Base-by-base conservation (phyloP, 2,888 invertebrate genomes). In the Trachelus iudaicus region DNA sequence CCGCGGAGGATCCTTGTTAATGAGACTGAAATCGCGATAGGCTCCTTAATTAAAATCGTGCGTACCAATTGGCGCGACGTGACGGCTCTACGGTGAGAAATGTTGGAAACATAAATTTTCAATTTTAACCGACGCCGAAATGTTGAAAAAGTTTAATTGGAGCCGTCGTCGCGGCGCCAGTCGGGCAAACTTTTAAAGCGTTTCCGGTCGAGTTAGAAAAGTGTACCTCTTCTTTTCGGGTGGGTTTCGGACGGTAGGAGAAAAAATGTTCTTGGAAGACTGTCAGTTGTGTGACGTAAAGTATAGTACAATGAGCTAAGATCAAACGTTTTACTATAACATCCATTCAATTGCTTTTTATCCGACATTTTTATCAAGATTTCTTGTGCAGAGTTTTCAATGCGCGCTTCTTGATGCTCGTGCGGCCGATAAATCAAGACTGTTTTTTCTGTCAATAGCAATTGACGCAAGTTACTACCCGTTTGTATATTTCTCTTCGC, bases 141-240 rank as follows among this genome's bases (percentile, higher is more conserved):
- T 79, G 79, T 76, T 79, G 83, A 80, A 79, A 83, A 88, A 87
- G 85, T 87, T 87, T 88, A 86, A 88, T 88, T 88, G 85, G 76
- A 81, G 81, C 76, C 82, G 83, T 80, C 81, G 76, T 75, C 75
- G 76, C 77, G 81, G 76, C 80, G 83, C 79, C 76, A 73, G 73
- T 73, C 73, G 76, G 30, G 80, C 76, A 76, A 88, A 87, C 84
- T 87, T 88, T 86, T 84, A 82, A 85, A 85, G 83, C 83, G 81
- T 84, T 86, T 87, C 82, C 81, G 83, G 81, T 84, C 79, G 79
- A 81, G 82, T 81, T 83, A 77, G 78, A 83, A 81, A 82, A 82
- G 73, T 79, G 78, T 74, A 80, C 79, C 79, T 79, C 76, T 79
- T 73, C 71, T 69, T 73, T 76, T 79, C 35, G 71, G 69, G 56